Percentiles rank a stretch among this genome's conserved stretches.
Evolutionary conservation across 2,888 invertebrate species (phyloP).

Genomic region (Andrena dorsata): DNA sequence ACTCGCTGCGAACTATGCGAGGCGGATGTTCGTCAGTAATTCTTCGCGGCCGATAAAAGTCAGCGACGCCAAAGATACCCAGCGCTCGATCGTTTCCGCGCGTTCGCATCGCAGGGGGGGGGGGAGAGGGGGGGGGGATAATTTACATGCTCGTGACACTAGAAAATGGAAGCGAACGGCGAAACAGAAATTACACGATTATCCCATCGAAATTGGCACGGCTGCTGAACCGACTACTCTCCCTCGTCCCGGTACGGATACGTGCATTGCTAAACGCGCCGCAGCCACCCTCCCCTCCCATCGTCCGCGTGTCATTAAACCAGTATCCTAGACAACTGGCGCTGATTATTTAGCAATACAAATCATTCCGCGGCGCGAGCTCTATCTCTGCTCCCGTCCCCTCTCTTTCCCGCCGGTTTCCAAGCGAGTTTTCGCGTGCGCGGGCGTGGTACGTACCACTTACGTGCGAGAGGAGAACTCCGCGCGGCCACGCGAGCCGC

Average conservation of each 20-base stretch:
- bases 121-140: too few relatives aligned
- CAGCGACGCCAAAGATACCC: slow-evolving; percentile 4
- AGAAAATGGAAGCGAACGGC: slow-evolving; percentile 57
- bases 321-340: slow-evolving; percentile 80
- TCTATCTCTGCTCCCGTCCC: slow-evolving; percentile 39
- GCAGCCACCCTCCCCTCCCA: slow-evolving; percentile 63
- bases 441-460: slow-evolving; percentile 80
- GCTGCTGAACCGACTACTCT: slow-evolving; percentile 22
- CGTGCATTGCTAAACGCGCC: slow-evolving; percentile 71
- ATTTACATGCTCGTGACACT: slow-evolving; percentile 55
- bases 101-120: slow-evolving; percentile 39
- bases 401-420: slow-evolving; percentile 34
- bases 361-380: slow-evolving; percentile 78
- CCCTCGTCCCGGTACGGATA: slow-evolving; percentile 19
- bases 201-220: slow-evolving; percentile 64
- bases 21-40: not conserved
- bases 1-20: not conserved
- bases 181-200: slow-evolving; percentile 60
- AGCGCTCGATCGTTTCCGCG: slow-evolving; percentile 34
- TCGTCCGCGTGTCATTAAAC: slow-evolving; percentile 77
- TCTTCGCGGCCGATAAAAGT: slow-evolving; percentile 5
- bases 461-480: slow-evolving; percentile 56
- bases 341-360: slow-evolving; percentile 84
- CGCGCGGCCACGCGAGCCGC: slow-evolving; percentile 20
- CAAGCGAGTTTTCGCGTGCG: slow-evolving; percentile 79